A percentile compares a stretch with the other conserved stretches of the same genome.
These are phyloP conservation scores for Emys orbicularis DNA, from an alignment of 2,797 vertebrate species.

Conservation along the genomic window DNA sequence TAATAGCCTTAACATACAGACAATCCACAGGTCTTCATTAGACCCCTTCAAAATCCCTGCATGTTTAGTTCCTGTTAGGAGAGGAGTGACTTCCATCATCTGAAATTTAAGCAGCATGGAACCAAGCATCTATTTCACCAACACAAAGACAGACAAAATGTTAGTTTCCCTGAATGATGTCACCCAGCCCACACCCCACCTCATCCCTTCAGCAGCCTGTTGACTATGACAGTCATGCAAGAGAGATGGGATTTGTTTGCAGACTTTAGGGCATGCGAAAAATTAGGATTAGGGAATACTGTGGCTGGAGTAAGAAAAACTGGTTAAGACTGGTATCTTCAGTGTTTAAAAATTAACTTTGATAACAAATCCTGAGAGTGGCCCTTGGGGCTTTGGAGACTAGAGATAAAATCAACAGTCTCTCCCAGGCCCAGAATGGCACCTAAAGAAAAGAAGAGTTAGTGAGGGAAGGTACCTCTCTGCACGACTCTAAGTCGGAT, in stretches of 20 bases:
- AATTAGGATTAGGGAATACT: not conserved
- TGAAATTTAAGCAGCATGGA: not conserved
- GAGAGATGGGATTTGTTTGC: not conserved
- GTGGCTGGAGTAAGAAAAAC: not conserved
- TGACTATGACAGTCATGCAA: not conserved
- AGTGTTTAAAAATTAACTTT: not conserved
- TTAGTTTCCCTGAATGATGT: not conserved
- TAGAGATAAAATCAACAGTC: not conserved
- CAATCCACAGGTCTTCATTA: not conserved
- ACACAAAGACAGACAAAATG: not conserved
- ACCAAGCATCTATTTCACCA: not conserved
- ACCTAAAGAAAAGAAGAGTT: not conserved
- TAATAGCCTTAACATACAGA: not conserved
- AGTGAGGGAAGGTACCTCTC: constrained; percentile 84
- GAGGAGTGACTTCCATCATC: not conserved
- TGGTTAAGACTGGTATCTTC: not conserved
- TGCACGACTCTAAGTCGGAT: constrained; percentile 90
- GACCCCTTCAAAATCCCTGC: not conserved
- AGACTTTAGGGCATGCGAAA: not conserved
- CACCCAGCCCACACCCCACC: not conserved
- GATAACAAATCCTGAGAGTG: not conserved
- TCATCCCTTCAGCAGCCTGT: too few species aligned
- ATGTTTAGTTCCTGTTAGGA: not conserved
- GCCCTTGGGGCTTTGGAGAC: constrained; percentile 6
- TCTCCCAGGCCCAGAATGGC: not conserved